phyloP scores from a whole-genome alignment of 2,797 vertebrate species.

The Alca torda region DNA sequence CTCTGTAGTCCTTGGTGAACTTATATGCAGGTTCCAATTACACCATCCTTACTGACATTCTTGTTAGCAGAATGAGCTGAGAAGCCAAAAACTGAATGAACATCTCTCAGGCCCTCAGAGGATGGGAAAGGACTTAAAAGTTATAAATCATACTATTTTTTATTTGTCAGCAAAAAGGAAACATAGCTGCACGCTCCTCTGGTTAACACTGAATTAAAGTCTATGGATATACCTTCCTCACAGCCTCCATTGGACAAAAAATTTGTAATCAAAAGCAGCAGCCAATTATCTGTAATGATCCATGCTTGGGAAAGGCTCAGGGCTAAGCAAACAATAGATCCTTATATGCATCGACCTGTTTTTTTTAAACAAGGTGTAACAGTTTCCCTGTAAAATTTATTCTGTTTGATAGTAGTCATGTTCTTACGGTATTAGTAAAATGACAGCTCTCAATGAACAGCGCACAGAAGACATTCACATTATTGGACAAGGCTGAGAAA shows the following conservation, averaged over 20 bases:
- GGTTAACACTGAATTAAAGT: not conserved
- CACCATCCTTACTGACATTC: not conserved
- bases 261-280: not conserved
- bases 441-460: not conserved
- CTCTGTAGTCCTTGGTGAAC: not conserved
- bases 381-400: not conserved
- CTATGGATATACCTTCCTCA: not conserved
- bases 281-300: not conserved
- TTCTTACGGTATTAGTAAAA: not conserved
- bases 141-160: not conserved
- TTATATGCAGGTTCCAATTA: not conserved
- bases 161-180: not conserved
- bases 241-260: not conserved
- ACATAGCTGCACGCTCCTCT: not conserved
- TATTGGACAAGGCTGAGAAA: not conserved
- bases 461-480: not conserved
- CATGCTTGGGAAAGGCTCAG: not conserved
- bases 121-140: not conserved
- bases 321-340: not conserved
- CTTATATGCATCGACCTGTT: not conserved
- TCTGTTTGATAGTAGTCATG: not conserved
- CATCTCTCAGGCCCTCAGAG: not conserved
- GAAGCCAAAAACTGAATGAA: not conserved
- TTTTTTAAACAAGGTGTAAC: not conserved
- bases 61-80: not conserved